These are phyloP conservation scores for Temnothorax unifasciatus DNA, from an alignment of 2,888 invertebrate genomes.

Conservation along the genomic window DNA sequence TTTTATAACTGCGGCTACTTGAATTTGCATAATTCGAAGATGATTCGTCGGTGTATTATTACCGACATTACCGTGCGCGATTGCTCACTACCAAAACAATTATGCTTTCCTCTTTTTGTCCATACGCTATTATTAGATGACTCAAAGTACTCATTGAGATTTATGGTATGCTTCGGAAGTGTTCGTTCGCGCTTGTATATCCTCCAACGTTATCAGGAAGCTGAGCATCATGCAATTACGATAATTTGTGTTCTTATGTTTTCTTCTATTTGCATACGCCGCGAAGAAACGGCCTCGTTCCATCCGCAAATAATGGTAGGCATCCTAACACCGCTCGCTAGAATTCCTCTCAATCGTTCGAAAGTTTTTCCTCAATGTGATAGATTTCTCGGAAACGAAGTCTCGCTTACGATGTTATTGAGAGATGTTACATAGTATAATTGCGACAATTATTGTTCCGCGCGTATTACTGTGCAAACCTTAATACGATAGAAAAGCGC, in stretches of 20 bases:
- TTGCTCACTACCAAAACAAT: constrained; percentile 17
- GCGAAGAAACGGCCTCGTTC: constrained; percentile 20
- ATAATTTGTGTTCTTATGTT: constrained; percentile 18
- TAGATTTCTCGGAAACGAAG: constrained; percentile 21
- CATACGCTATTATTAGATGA: constrained; percentile 16
- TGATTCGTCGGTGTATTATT: constrained; percentile 31
- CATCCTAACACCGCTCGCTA: constrained; percentile 7
- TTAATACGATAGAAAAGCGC: background rate
- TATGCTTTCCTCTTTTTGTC: constrained; percentile 28
- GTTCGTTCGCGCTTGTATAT: constrained; percentile 20
- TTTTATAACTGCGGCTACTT: constrained; percentile 1
- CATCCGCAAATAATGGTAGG: constrained; percentile 32
- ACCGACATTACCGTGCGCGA: constrained; percentile 15
- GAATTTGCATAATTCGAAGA: constrained; percentile 35
- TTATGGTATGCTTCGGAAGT: constrained; percentile 30
- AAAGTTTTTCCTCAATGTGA: constrained; percentile 40
- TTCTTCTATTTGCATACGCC: constrained; percentile 33
- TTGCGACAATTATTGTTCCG: background rate
- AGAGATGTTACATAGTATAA: constrained; percentile 3
- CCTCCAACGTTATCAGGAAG: constrained; percentile 38
- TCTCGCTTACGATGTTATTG: constrained; percentile 25
- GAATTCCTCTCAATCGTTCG: constrained; percentile 31
- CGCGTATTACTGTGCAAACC: background rate
- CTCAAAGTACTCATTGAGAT: background rate
- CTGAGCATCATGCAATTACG: constrained; percentile 38